Evolutionary conservation across 2,113 vertebrate genomes (phyloP), one percentile per base, ranked within the genome.

Genomic region (Narcine bancroftii): DNA sequence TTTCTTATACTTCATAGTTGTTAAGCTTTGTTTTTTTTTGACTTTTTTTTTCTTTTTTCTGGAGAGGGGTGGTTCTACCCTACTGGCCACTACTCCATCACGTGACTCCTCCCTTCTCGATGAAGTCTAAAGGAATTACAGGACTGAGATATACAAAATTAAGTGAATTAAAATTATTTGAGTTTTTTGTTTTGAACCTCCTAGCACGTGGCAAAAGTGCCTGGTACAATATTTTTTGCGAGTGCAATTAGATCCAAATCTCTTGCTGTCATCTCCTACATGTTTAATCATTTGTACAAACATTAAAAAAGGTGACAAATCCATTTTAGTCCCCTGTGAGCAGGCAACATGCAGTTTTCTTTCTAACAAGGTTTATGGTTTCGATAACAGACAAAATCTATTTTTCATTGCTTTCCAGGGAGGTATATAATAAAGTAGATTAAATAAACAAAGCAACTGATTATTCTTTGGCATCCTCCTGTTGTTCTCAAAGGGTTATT

Each of bases 241-340:
- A 15, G 29, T n/a, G 19, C 60, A 39, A 89, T 65, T 89, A 89
- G n/a, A 65, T 65, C n/a, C 85, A 65, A 65, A 63, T 89, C 56
- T 56, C 60, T 65, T 63, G 85, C 56, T 89, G 11, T 89, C 85
- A 63, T 39, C 85, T 65, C 7, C 36, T 10, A 65, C 85, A 42
- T 39, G n/a, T 89, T 39, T 56, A 89, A 89, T 89, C 39, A 89
- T 65, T 65, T 39, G 60, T 36, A 63, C 85, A 89, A 39, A 89
- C 83, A 89, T n/a, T 21, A 63, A 63, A 56, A 65, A 63, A 13
- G n/a, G 21, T 19, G 56, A 42, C 13, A 47, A 3, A 81, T 50
- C 9, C 1, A 10, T 81, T 81, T 50, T 15, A 50, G 47, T 81
- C 77, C 29, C 45, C 47, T 33, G 77, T 81, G 24, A 81, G 26